Conservation (phyloP, 2,113 vertebrate genomes). For the western clawed frog (Xenopus tropicalis) region DNA sequence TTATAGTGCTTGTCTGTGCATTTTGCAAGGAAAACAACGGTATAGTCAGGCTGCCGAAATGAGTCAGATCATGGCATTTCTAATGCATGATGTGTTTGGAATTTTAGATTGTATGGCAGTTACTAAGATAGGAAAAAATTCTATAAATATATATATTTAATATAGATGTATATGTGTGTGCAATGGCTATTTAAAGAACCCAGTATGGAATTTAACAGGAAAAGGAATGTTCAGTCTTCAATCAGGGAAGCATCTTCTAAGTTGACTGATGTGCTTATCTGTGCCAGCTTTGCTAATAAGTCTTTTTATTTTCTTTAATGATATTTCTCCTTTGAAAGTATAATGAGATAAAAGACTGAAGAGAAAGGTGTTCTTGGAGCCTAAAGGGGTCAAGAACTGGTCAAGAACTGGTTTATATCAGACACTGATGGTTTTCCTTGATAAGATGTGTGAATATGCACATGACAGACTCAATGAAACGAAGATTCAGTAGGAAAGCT, state of each 20-base stretch:
- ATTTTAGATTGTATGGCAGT: conserved; percentile 15
- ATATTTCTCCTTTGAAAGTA: conserved; percentile 87
- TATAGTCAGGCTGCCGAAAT: conserved; percentile 58
- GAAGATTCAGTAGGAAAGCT: conserved; percentile 63
- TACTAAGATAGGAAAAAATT: conserved; percentile 23
- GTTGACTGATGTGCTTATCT: conserved; percentile 8
- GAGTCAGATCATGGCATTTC: conserved; percentile 58
- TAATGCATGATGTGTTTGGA: conserved; percentile 47
- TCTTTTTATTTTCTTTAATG: conserved; percentile 67
- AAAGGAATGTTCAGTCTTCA: background rate
- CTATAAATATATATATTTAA: no score
- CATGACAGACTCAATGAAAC: conserved; percentile 68
- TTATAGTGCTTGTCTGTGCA: conserved; percentile 69
- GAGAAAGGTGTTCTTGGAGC: conserved; percentile 67
- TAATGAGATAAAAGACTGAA: conserved; percentile 86
- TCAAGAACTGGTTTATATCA: conserved; percentile 87
- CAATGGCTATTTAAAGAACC: background rate
- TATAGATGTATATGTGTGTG: no score
- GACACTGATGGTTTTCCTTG: conserved; percentile 78
- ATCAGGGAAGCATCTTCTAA: conserved; percentile 43
- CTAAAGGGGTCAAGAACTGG: conserved; percentile 79
- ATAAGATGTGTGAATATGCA: conserved; percentile 81
- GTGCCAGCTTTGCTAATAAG: conserved; percentile 7
- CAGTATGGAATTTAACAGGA: background rate
- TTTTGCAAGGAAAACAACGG: conserved; percentile 70